Evolutionary conservation across 2,888 invertebrate genomes (phyloP), one percentile per base, ranked within the genome.

Genomic region (Baronia brevicornis): DNA sequence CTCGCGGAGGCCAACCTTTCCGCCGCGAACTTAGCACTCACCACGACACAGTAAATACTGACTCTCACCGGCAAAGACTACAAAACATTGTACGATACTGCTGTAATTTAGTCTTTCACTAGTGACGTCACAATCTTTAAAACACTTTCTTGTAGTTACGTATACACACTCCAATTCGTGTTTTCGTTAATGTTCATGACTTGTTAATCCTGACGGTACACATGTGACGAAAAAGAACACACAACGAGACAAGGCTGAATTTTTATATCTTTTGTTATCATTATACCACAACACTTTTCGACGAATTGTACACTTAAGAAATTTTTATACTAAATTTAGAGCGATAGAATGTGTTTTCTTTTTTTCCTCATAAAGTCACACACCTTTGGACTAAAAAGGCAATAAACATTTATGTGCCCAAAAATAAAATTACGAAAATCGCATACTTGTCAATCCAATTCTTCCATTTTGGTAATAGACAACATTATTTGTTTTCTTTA

Each of bases 221-320:
- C 63, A 65, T 60, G 62, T 61, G 65, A 68, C 59, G 63, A 71
- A 69, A 70, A 70, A 63, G 62, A 71, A 52, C 60, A 64, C 60
- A 54, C 55, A 68, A 51, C 57, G 55, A 66, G 65, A 68, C 70
- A 62, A 73, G 64, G 55, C 55, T 61, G 56, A 66, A 68, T 71
- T 80, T 78, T 78, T 75, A 75, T 75, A 80, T 72, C 80, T 84
- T 82, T 84, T 84, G 82, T 84, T 84, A 82, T 82, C 82, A 62
- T 64, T 53, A 67, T 75, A 74, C 70, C 65, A 68, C 65, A 69
- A 65, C 61, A 69, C 66, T 71, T 71, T 72, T 68, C 60, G 49
- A 61, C 49, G 60, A 63, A 60, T 70, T 66, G 65, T 68, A 68
- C 63, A 54, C 45, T 44, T 43, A 41, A 45, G 40, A 42, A 36